Base-by-base conservation (phyloP, 2,888 invertebrate genomes). In the Clunio marinus region DNA sequence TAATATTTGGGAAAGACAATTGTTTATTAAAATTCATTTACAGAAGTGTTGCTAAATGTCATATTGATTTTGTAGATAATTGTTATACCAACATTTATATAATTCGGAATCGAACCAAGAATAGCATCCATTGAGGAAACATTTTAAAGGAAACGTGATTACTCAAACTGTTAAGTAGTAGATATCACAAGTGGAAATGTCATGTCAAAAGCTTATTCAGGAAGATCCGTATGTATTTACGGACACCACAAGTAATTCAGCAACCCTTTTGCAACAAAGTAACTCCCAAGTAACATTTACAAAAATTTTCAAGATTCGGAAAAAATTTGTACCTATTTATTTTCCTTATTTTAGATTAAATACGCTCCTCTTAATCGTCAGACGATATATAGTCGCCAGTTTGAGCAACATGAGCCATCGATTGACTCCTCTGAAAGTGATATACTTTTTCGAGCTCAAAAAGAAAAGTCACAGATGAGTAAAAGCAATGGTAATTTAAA, bases 171-270 rank as follows among this genome's bases (percentile, higher is more conserved):
- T n/a, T n/a, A n/a, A 45, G 45, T n/a, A 32, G 5, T 7, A 57
- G 57, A n/a, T n/a, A n/a, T 10, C 22, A 60, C 27, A 66, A 66
- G 8, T 55, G 78, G 78, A 77, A 75, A 78, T 78, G 78, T 78
- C 78, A 78, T 78, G 78, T 78, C 78, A 78, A 76, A 78, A 78
- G 76, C 71, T 71, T 69, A 71, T 70, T 66, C 71, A 70, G 70
- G 79, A 78, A 75, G 79, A 79, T 78, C 79, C 79, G 72, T 79
- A 79, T 75, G 77, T 76, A 70, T 79, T 79, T 74, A 78, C 78
- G 75, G 79, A 79, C 73, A 75, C 78, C 22, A 32, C 58, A 17
- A 68, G 68, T 68, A 58, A 41, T 24, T 20, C 68, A 22, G 32
- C 58, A 58, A 68, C 13, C 27, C 37, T 58, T 32, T 25, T 58